Percentiles rank a stretch among this genome's conserved stretches.
Evolutionary conservation across 2,888 invertebrate genomes (phyloP).

Genomic region (Andrena marginata): DNA sequence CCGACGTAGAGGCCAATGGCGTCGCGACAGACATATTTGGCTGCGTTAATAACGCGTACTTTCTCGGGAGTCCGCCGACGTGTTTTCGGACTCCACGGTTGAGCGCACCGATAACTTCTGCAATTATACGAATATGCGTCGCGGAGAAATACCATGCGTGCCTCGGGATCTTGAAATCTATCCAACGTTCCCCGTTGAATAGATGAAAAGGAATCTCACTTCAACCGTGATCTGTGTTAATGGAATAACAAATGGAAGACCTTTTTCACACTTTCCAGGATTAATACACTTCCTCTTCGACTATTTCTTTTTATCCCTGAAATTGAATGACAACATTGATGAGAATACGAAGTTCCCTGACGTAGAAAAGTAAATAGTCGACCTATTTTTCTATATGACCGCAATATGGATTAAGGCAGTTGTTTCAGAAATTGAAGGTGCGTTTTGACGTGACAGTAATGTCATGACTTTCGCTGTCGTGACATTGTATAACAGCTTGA

Average conservation of each 20-base stretch:
- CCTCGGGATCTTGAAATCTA: slow-evolving; percentile 40
- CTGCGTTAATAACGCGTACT: slow-evolving; percentile 45
- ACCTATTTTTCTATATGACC: no score
- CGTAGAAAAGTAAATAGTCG: no score
- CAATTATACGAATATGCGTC: slow-evolving; percentile 45
- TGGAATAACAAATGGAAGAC: background rate
- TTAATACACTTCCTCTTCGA: background rate
- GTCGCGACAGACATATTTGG: slow-evolving; percentile 64
- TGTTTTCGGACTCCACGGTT: slow-evolving; percentile 23
- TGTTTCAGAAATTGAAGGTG: no score
- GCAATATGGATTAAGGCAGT: no score
- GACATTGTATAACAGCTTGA: no score
- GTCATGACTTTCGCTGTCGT: no score
- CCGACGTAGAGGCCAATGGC: slow-evolving; percentile 38
- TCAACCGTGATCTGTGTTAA: background rate
- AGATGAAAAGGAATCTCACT: background rate
- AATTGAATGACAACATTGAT: background rate
- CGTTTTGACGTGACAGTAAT: no score
- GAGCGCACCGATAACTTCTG: slow-evolving; percentile 42
- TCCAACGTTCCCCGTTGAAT: slow-evolving; percentile 32
- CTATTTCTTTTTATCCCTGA: background rate
- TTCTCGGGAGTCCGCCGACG: slow-evolving; percentile 16
- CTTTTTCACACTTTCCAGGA: background rate
- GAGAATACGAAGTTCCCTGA: background rate
- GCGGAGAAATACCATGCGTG: slow-evolving; percentile 39